Evolutionary conservation across 2,797 vertebrate genomes (phyloP), one percentile per base, ranked within the genome.

Genomic region (Tolypeutes matacus): DNA sequence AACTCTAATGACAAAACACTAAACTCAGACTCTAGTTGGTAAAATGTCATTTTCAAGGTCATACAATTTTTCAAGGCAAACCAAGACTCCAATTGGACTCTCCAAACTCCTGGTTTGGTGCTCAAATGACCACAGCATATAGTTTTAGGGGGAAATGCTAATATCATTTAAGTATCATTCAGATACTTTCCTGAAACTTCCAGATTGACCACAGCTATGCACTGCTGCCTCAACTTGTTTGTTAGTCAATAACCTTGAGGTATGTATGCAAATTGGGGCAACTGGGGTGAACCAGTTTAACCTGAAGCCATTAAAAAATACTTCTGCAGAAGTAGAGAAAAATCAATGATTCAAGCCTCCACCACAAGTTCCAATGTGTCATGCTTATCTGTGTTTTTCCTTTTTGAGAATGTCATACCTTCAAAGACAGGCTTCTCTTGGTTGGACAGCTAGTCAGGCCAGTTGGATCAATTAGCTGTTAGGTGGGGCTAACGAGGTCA

Each of bases 261-360:
- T 20, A 46, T 13, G 58, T 62, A 39, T 49, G 18, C 21, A 89
- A 76, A 95, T 78, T 36, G 65, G 58, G 53, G 21, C 31, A 95
- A 77, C 31, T 86, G 77, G 83, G 3, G 46, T 51, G 34, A 95
- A 94, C 86, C 73, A 93, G 64, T 87, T 94, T 67, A 96, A 94
- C 65, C 18, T 78, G 64, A 89, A 95, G 78, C 73, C 21, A 69
- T 77, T 39, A 78, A 89, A 87, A 92, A 80, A 60, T 36, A 36
- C 34, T 92, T 94, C 56, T 56, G n/a, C 9, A 88, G 51, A 96
- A 91, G 39, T 49, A 94, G 72, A 93, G 65, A 89, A 86, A 95
- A 92, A 76, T 76, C 56, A 89, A 92, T 25, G 36, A 95, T 80
- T 95, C 70, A 96, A 18, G 77, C 14, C 23, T 77, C 18, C 7